Conservation (phyloP, 2,797 vertebrate genomes). For the Austrolebias charrua region DNA sequence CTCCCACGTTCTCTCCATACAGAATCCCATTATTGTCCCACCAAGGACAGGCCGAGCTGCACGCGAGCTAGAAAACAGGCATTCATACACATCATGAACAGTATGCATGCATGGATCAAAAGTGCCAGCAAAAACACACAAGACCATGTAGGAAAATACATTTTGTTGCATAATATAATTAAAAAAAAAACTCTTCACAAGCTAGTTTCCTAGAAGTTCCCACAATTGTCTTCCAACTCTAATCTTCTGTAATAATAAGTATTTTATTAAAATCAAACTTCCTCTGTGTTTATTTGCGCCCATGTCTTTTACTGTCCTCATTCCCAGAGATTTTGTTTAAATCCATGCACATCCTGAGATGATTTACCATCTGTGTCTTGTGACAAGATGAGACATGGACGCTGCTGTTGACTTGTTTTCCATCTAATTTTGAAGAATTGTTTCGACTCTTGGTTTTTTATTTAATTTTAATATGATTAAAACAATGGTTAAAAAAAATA, state of each 20-base stretch:
- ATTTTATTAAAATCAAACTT: slow-evolving; percentile 51
- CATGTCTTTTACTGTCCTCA: slow-evolving; percentile 50
- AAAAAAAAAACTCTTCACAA: slow-evolving; percentile 3
- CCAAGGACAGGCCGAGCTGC: slow-evolving; percentile 59
- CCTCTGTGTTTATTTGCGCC: slow-evolving; percentile 43
- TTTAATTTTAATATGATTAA: neutral
- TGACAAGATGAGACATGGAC: slow-evolving; percentile 25
- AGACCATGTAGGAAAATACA: slow-evolving; percentile 2
- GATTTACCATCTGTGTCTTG: slow-evolving; percentile 56
- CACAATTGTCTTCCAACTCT: slow-evolving; percentile 47
- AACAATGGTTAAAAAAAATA: neutral
- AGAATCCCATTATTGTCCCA: slow-evolving; percentile 80
- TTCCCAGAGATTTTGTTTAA: slow-evolving; percentile 62
- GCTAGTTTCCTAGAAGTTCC: slow-evolving; percentile 49
- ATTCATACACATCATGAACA: slow-evolving; percentile 25
- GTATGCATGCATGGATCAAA: slow-evolving; percentile 27
- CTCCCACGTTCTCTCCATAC: slow-evolving; percentile 75
- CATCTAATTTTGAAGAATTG: neutral
- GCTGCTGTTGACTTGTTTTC: neutral
- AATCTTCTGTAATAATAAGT: slow-evolving; percentile 53
- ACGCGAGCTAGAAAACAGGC: slow-evolving; percentile 59
- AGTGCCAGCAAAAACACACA: slow-evolving; percentile 21
- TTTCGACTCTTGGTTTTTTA: neutral
- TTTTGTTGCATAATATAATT: slow-evolving; percentile 7
- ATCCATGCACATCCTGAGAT: slow-evolving; percentile 59